phyloP scores from a whole-genome alignment of 2,113 vertebrate species.

The Stomatorhinus ivindoensis region DNA sequence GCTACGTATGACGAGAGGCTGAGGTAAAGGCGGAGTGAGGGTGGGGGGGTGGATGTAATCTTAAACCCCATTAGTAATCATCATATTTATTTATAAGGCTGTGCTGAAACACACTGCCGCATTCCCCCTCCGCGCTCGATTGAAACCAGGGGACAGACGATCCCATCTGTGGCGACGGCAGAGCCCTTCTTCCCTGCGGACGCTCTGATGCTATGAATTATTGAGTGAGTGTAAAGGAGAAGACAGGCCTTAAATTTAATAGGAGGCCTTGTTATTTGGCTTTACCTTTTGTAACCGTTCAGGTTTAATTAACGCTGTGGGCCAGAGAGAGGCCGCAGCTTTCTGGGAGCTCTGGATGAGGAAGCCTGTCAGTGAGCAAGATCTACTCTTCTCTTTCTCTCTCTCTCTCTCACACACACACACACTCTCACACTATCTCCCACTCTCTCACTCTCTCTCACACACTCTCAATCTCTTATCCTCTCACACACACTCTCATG shows the following conservation, averaged over 20 bases:
- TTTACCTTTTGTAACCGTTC: slow-evolving; percentile 70
- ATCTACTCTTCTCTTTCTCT: background rate
- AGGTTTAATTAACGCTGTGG: slow-evolving; percentile 64
- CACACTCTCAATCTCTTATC: background rate
- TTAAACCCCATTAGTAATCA: slow-evolving; percentile 72
- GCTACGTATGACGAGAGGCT: slow-evolving; percentile 24
- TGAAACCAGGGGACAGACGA: slow-evolving; percentile 54
- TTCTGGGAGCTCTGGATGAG: slow-evolving; percentile 21
- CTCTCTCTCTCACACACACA: background rate
- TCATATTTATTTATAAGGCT: slow-evolving; percentile 70
- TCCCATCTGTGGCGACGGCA: slow-evolving; percentile 47
- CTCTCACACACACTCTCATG: no score
- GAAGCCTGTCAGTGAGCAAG: slow-evolving; percentile 15
- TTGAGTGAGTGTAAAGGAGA: slow-evolving; percentile 56
- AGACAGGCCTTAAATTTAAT: slow-evolving; percentile 59
- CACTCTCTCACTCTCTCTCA: background rate
- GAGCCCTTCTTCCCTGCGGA: slow-evolving; percentile 54
- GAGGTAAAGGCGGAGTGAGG: slow-evolving; percentile 44
- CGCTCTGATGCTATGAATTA: slow-evolving; percentile 58
- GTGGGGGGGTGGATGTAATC: slow-evolving; percentile 59
- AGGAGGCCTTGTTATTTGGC: slow-evolving; percentile 65
- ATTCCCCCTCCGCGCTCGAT: slow-evolving; percentile 56
- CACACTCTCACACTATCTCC: background rate
- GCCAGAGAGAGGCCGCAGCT: slow-evolving; percentile 28
- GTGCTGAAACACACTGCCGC: slow-evolving; percentile 47